phyloP scores from a whole-genome alignment of 2,797 vertebrate species.

The Anolis apletophallus region DNA sequence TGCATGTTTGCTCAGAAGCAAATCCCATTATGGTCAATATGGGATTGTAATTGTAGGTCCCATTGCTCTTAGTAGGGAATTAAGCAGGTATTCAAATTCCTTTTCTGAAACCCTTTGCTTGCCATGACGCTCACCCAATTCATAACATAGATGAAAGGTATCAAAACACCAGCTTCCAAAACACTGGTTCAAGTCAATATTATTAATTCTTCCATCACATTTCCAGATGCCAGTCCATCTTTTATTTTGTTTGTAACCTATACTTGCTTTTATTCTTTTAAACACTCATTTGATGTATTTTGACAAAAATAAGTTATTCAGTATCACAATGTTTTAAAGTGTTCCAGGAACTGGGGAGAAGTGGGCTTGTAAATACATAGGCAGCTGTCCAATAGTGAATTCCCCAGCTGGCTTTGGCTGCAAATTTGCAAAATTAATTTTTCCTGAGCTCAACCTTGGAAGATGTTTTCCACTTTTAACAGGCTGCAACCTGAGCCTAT shows the following conservation, averaged over 20 bases:
- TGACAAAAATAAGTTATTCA: background rate
- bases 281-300: background rate
- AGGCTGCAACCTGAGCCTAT: background rate
- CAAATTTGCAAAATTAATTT: background rate
- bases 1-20: background rate
- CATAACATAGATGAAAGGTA: background rate
- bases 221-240: background rate
- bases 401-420: background rate
- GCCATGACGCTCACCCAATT: background rate
- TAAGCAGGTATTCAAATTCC: background rate
- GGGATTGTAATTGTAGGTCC: background rate
- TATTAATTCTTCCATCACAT: background rate
- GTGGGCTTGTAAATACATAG: background rate
- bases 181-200: slow-evolving; percentile 4
- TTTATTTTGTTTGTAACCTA: background rate
- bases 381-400: background rate
- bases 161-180: background rate
- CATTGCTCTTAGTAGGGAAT: background rate
- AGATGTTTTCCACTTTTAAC: background rate
- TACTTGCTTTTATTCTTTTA: background rate
- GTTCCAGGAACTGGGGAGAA: background rate
- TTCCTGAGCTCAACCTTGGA: background rate
- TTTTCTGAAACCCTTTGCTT: background rate
- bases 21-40: background rate
- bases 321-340: background rate